Percentiles rank a stretch among this genome's conserved stretches.
Conservation (phyloP, 2,888 invertebrate species). For the Diogma glabrata region DNA sequence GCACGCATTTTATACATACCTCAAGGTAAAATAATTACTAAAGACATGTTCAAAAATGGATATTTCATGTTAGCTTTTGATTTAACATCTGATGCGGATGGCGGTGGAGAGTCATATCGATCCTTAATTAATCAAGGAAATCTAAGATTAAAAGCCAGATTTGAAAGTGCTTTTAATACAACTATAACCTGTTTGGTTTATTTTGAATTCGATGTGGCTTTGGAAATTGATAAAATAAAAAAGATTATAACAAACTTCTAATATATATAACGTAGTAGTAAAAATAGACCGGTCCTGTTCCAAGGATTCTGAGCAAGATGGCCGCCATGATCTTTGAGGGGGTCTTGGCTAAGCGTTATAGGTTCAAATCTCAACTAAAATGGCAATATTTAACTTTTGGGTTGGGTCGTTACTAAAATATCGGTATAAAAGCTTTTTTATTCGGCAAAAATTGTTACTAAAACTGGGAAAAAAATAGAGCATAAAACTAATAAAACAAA, state of each 20-base stretch:
- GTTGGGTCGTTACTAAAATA: too few species aligned
- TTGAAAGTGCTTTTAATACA: not conserved
- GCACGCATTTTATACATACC: not conserved
- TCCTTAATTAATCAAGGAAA: slow-evolving; percentile 3
- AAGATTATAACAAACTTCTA: not conserved
- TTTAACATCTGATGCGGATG: not conserved
- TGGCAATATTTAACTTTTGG: too few species aligned
- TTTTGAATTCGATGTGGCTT: not conserved
- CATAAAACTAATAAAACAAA: too few species aligned
- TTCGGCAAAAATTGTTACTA: too few species aligned
- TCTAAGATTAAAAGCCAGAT: slow-evolving; percentile 4
- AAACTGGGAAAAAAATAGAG: too few species aligned
- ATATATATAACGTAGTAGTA: too few species aligned
- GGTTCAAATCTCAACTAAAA: too few species aligned
- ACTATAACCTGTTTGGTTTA: slow-evolving; percentile 6
- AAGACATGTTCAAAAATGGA: not conserved
- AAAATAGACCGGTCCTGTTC: too few species aligned
- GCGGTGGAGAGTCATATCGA: not conserved
- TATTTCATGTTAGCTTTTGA: slow-evolving; percentile 3
- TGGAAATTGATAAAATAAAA: slow-evolving; percentile 2
- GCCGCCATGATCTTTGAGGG: too few species aligned
- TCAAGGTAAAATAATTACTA: not conserved
- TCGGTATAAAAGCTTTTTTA: too few species aligned
- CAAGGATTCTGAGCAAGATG: too few species aligned
- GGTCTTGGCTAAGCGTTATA: too few species aligned